A percentile compares a stretch with the other conserved stretches of the same genome.
These are phyloP conservation scores for Malurus splendens DNA, from an alignment of 2,797 vertebrate genomes.

Conservation along the genomic window DNA sequence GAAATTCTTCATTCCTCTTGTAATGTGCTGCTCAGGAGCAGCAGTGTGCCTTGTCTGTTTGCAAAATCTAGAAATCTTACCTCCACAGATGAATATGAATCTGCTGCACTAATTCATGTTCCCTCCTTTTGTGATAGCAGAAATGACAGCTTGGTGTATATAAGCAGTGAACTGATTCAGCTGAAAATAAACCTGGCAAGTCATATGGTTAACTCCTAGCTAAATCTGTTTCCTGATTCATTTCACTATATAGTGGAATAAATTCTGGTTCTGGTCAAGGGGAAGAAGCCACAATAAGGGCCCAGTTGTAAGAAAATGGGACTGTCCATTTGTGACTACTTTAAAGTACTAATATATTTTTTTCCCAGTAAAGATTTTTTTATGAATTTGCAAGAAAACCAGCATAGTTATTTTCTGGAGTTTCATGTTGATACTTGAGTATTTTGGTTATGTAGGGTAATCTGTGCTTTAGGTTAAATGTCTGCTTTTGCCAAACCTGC, in stretches of 20 bases:
- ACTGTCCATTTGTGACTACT: background rate
- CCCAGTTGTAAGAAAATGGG: background rate
- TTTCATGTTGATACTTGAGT: background rate
- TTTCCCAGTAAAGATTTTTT: background rate
- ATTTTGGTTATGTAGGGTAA: background rate
- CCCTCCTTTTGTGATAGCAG: background rate
- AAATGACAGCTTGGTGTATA: background rate
- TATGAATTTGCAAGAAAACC: background rate
- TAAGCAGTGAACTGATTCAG: background rate
- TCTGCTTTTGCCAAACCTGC: background rate
- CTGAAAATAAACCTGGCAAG: slow-evolving; percentile 18
- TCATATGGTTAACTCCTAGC: background rate
- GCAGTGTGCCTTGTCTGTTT: background rate
- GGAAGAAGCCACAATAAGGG: background rate
- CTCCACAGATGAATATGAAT: background rate
- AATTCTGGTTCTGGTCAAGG: background rate
- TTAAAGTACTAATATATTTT: background rate
- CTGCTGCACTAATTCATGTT: background rate
- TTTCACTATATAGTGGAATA: background rate
- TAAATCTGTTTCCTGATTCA: background rate
- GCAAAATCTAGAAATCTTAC: background rate
- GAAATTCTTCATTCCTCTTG: background rate
- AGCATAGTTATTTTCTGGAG: background rate
- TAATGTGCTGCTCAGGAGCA: background rate
- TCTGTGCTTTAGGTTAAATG: background rate